These are phyloP conservation scores for Prietella phreatophila DNA, from an alignment of 2,113 vertebrate genomes.

Conservation along the genomic window DNA sequence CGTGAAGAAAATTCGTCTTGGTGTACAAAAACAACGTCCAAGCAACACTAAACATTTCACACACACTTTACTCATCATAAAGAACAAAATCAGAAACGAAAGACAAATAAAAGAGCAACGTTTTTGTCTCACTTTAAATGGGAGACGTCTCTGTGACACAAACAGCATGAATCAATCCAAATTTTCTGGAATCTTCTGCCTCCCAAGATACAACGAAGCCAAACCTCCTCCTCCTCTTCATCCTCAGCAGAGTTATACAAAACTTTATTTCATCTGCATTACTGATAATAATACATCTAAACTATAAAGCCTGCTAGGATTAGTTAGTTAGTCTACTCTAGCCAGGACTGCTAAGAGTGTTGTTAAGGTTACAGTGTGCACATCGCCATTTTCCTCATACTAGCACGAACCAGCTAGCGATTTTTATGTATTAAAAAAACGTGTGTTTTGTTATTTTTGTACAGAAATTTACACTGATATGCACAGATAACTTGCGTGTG, in stretches of 20 bases:
- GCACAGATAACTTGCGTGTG: neutral
- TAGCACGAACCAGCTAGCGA: neutral
- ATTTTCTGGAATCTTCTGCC: neutral
- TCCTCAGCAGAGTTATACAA: neutral
- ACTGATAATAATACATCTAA: neutral
- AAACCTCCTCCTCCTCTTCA: neutral
- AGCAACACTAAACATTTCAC: neutral
- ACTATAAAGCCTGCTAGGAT: neutral
- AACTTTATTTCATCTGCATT: neutral
- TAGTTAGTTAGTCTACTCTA: neutral
- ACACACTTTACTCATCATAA: neutral
- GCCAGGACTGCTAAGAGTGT: neutral
- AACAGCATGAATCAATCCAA: neutral
- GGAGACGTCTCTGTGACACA: neutral
- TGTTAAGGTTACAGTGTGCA: neutral
- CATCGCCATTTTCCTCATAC: neutral
- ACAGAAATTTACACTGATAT: neutral
- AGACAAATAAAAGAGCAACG: neutral
- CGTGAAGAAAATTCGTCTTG: neutral
- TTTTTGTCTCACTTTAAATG: neutral
- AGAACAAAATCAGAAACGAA: neutral
- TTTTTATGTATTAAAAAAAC: neutral
- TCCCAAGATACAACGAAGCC: neutral
- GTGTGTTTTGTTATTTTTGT: neutral
- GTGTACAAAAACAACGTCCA: neutral